Base-by-base conservation (phyloP, 2,797 vertebrate species). In the Meda fulgida region DNA sequence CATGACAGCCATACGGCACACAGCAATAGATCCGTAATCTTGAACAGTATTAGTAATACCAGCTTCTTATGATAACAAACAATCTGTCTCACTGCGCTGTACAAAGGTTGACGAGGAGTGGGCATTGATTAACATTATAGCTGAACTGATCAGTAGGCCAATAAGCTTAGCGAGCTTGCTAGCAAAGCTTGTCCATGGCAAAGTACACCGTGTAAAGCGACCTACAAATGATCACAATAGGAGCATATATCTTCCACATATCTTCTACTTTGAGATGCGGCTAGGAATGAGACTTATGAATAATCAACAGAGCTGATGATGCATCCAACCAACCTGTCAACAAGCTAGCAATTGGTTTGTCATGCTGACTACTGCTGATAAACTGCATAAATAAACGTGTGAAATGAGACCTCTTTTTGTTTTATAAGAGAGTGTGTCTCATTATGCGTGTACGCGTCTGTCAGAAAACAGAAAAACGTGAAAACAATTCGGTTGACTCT, bases 401-500 rank as follows among this genome's bases (percentile, higher is more conserved):
- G 14, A 78, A 69, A 83, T 8, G 2, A 36, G 21, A n/a, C 19
- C 18, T 43, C 36, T 21, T 43, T 78, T 16, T n/a, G n/a, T 58
- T 58, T 78, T n/a, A 84, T n/a, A 78, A 31, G 19, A 58, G 1
- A 5, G 0, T 23, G 5, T 19, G 7, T 14, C 3, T n/a, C 9
- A 13, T 7, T 51, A 7, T 77, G 21, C 7, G 7, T 13, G 18
- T 13, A 43, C 0, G 63, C 73, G 48, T 48, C 71, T 77, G 78
- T 78, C 60, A 84, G 46, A 16, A 63, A 69, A 29, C n/a, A 69
- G 34, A 72, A 40, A 85, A 69, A 29, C 7, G 4, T 34, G 36
- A 13, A 75, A 69, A 78, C 34, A 79, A 21, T 70, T 23, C 3
- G 53, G 76, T 88, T 93, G 95, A 94, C 94, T 94, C 91, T 88